Percentiles rank a stretch among this genome's conserved stretches.
These are phyloP conservation scores for Agelaius phoeniceus DNA, from an alignment of 2,113 vertebrate species.

Conservation along the genomic window DNA sequence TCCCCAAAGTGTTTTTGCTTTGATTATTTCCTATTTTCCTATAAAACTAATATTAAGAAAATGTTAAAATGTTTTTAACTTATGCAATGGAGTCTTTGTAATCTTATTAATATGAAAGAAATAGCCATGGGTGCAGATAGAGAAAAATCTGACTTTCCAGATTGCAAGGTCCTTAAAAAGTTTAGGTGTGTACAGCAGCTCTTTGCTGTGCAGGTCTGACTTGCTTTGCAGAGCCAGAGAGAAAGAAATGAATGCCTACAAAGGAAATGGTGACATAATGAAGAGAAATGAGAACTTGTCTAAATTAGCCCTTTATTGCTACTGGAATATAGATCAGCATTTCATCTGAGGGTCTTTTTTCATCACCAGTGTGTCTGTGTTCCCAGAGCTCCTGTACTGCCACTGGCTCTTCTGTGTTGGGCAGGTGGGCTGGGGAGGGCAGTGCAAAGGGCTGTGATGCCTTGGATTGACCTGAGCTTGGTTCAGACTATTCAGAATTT, in stretches of 20 bases:
- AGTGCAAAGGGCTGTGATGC: background rate
- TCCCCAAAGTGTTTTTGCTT: too few relatives aligned
- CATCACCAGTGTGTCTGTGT: background rate
- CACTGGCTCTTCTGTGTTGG: accelerated
- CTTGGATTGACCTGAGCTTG: background rate
- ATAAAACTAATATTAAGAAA: too few relatives aligned
- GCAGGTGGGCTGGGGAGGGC: background rate
- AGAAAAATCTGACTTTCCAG: background rate
- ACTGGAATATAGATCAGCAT: background rate
- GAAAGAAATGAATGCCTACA: background rate
- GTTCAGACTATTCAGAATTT: background rate
- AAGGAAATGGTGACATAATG: background rate
- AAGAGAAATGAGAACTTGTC: background rate
- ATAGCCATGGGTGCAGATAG: background rate
- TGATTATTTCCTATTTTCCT: too few relatives aligned
- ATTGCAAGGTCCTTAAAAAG: accelerated
- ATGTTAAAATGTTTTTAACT: too few relatives aligned
- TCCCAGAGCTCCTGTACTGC: background rate
- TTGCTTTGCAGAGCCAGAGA: background rate
- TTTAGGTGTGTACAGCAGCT: background rate
- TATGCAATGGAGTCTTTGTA: too few relatives aligned
- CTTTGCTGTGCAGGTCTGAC: background rate
- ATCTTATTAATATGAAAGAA: background rate
- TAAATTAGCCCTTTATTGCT: background rate
- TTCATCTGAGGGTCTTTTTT: background rate